Evolutionary conservation across 1,140 invertebrate genomes (phyloP).

Genomic region (Solenopsis fugax): DNA sequence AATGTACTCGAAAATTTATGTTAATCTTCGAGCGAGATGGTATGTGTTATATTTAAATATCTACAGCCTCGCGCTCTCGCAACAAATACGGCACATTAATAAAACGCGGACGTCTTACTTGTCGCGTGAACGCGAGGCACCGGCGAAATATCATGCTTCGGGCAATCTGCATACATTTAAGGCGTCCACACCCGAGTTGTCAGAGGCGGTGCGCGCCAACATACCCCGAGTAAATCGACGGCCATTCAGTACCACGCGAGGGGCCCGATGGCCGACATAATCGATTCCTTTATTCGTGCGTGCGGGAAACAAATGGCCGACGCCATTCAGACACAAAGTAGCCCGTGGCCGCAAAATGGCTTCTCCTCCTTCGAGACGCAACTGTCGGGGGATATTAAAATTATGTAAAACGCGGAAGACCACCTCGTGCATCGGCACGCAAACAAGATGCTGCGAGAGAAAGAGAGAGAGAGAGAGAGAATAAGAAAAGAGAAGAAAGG

Average conservation of each 20-base stretch:
- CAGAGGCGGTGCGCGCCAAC: conserved; percentile 59
- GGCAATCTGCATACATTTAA: conserved; percentile 63
- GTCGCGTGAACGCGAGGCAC: conserved; percentile 55
- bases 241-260: conserved; percentile 57
- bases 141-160: conserved; percentile 58
- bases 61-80: conserved; percentile 31
- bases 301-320: conserved; percentile 61
- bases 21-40: conserved; percentile 39
- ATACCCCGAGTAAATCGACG: conserved; percentile 59
- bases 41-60: conserved; percentile 57
- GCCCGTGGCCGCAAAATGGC: conserved; percentile 57
- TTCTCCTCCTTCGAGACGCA: conserved; percentile 35
- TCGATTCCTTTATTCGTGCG: conserved; percentile 64
- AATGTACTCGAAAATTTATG: conserved; percentile 50
- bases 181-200: conserved; percentile 60
- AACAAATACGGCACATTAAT: conserved; percentile 59
- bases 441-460: neutral
- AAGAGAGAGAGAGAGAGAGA: neutral
- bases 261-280: conserved; percentile 58
- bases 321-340: conserved; percentile 61
- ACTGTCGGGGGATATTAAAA: conserved; percentile 52
- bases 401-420: conserved; percentile 59
- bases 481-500: neutral
- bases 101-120: conserved; percentile 63
- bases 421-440: conserved; percentile 31